A percentile compares a stretch with the other conserved stretches of the same genome.
Conservation (phyloP, 2,113 vertebrate genomes). For the Oncorhynchus gorbuscha region DNA sequence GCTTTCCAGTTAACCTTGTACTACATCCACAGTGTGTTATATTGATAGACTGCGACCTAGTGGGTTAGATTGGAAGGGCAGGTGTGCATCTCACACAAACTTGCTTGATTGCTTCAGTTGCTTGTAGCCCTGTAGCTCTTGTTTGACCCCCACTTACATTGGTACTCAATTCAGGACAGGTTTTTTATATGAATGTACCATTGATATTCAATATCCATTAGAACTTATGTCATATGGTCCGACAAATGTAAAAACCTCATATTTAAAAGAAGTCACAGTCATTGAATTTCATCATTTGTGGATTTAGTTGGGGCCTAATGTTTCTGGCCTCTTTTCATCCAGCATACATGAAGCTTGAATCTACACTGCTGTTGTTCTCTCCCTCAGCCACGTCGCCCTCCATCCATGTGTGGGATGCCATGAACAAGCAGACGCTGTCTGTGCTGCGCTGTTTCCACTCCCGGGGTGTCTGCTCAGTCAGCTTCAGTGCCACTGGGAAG, state of each 20-base stretch:
- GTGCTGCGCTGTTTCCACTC: constrained; percentile 92
- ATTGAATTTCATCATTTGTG: too few species aligned
- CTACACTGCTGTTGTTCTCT: neutral
- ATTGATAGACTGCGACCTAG: constrained; percentile 53
- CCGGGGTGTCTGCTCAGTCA: constrained; percentile 91
- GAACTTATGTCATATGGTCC: too few species aligned
- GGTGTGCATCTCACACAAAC: constrained; percentile 5
- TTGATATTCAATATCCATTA: too few species aligned
- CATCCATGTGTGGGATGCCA: constrained; percentile 95
- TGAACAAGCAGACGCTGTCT: constrained; percentile 92
- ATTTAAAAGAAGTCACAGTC: too few species aligned
- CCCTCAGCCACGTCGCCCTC: constrained; percentile 87
- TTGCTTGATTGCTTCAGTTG: neutral
- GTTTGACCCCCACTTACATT: neutral
- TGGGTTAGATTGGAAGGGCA: constrained; percentile 23
- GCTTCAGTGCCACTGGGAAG: constrained; percentile 97
- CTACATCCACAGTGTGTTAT: neutral
- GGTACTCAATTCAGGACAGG: neutral
- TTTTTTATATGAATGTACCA: neutral
- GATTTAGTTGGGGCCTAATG: too few species aligned
- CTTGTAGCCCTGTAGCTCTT: neutral
- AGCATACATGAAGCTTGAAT: too few species aligned
- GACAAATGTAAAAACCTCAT: too few species aligned
- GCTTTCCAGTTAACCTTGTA: neutral
- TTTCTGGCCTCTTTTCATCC: too few species aligned